Conservation (phyloP, 2,113 vertebrate species). For the Parotia lawesii region DNA sequence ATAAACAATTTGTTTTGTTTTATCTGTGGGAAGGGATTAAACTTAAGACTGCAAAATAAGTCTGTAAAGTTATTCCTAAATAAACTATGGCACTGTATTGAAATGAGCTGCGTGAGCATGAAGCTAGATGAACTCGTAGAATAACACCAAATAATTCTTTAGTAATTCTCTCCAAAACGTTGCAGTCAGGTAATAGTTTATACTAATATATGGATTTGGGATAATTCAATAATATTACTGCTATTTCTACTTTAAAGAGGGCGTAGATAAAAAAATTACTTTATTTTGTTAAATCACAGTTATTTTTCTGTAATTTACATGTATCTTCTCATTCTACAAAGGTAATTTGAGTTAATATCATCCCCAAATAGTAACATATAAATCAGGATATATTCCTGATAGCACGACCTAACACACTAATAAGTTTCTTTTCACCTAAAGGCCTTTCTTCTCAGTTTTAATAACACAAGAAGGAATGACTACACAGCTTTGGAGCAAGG, state of each 20-base stretch:
- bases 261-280: background rate
- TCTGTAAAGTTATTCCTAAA: background rate
- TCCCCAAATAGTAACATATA: conserved; percentile 27
- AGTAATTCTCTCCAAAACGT: background rate
- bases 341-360: background rate
- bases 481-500: background rate
- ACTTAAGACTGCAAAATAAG: background rate
- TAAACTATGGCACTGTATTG: background rate
- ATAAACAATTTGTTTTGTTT: background rate
- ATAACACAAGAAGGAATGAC: conserved; percentile 53
- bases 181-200: background rate
- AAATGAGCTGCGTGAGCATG: background rate
- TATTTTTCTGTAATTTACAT: background rate
- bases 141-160: background rate
- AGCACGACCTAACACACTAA: conserved; percentile 1
- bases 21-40: background rate
- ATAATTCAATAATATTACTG: background rate
- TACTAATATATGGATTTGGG: background rate
- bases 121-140: background rate
- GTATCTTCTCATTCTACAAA: background rate
- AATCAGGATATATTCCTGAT: background rate
- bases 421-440: conserved; percentile 24
- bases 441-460: conserved; percentile 55
- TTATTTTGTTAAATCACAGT: background rate
- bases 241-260: background rate